Conservation (phyloP, 2,797 vertebrate species). For the Oryzias dopingdopingensis region DNA sequence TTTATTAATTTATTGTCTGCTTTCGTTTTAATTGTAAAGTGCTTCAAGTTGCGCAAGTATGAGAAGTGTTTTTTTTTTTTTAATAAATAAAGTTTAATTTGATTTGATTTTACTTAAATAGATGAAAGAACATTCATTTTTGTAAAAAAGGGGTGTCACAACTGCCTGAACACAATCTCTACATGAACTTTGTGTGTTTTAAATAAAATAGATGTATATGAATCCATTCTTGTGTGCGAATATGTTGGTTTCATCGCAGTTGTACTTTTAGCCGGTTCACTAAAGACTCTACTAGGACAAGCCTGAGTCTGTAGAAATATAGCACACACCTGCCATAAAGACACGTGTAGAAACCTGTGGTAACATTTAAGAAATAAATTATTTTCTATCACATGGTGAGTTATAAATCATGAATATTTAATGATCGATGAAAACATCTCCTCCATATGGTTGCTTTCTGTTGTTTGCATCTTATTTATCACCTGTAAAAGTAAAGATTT, state of each 20-base stretch:
- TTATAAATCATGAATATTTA: background rate
- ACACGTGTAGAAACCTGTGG: constrained; percentile 52
- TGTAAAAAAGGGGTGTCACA: constrained; percentile 31
- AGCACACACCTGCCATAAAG: constrained; percentile 50
- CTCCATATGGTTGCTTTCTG: no score
- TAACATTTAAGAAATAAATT: constrained; percentile 24
- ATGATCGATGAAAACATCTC: background rate
- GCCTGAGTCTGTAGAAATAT: constrained; percentile 46
- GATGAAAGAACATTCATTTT: constrained; percentile 21
- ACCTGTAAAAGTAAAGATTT: no score
- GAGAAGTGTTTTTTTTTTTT: no score
- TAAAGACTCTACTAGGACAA: constrained; percentile 55
- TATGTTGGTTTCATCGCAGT: constrained; percentile 34
- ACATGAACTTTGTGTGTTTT: constrained; percentile 22
- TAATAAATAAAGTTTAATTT: no score
- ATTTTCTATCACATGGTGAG: constrained; percentile 25
- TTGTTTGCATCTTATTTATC: no score
- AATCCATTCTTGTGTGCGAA: constrained; percentile 6
- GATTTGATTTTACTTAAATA: no score
- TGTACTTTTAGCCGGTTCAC: constrained; percentile 44
- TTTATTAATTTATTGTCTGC: no score
- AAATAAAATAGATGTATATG: background rate
- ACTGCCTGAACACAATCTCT: constrained; percentile 39
- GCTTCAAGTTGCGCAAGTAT: no score
- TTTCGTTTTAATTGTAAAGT: no score